Percentiles rank a stretch among this genome's conserved stretches.
These are phyloP conservation scores for Agapornis canus DNA, from an alignment of 2,797 vertebrate species.

Conservation along the genomic window DNA sequence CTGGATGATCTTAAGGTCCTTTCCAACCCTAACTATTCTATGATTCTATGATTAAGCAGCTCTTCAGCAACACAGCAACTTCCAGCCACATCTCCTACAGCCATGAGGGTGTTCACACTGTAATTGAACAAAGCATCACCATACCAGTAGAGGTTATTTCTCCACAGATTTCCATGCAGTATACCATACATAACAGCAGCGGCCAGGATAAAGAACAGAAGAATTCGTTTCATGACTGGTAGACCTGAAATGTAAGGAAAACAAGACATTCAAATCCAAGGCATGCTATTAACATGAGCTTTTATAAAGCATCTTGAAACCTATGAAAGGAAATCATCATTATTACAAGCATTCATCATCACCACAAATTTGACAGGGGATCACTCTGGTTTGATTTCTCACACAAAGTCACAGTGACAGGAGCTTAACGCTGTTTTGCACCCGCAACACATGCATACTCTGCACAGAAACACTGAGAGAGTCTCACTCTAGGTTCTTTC, in stretches of 20 bases:
- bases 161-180: constrained; percentile 79
- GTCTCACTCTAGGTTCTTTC: not conserved
- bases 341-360: not conserved
- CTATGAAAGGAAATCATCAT: not conserved
- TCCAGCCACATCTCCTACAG: not conserved
- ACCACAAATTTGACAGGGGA: not conserved
- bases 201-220: constrained; percentile 74
- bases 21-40: no score
- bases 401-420: not conserved
- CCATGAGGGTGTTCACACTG: not conserved
- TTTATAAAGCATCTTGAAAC: not conserved
- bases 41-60: not conserved
- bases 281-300: not conserved
- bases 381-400: not conserved
- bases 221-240: constrained; percentile 79
- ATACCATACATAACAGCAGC: constrained; percentile 79
- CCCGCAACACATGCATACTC: fast-evolving
- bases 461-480: not conserved
- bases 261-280: not conserved
- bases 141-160: constrained; percentile 76
- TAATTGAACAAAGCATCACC: not conserved
- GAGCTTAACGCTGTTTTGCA: not conserved
- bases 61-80: not conserved
- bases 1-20: no score
- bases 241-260: constrained; percentile 63